phyloP scores from a whole-genome alignment of 2,797 vertebrate genomes.

The Glossophaga mutica region DNA sequence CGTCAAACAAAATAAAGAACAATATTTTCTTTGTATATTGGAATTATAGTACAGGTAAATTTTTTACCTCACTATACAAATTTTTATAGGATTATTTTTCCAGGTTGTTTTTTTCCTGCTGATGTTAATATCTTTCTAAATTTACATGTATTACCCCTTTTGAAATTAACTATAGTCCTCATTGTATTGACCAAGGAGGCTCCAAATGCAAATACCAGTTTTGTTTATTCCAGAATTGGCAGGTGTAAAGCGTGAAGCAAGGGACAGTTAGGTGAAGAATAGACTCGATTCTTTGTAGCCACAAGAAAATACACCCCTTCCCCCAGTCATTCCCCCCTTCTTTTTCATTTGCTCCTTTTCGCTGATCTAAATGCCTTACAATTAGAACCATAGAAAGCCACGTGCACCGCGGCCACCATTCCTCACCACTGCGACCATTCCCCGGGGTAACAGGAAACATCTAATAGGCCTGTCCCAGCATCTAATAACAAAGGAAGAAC shows the following conservation, averaged over 20 bases:
- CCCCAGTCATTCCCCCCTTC: not conserved
- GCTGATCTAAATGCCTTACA: not conserved
- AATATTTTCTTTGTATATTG: not conserved
- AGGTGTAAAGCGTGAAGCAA: conserved; percentile 61
- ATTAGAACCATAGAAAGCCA: conserved; percentile 13
- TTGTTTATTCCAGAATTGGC: conserved; percentile 46
- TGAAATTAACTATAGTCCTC: conserved; percentile 61
- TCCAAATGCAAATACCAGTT: conserved; percentile 41
- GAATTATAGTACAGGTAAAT: not conserved
- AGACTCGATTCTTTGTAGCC: conserved; percentile 54
- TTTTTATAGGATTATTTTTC: conserved; percentile 15
- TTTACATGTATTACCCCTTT: not conserved
- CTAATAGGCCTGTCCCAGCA: conserved; percentile 42
- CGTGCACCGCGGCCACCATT: not conserved
- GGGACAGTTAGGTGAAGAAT: conserved; percentile 66
- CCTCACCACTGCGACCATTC: not conserved
- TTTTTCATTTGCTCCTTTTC: conserved; percentile 32
- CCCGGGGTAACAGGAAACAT: conserved; percentile 33
- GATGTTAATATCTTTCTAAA: not conserved
- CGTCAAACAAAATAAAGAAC: not conserved
- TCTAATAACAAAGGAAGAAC: conserved; percentile 64
- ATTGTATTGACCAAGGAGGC: not conserved
- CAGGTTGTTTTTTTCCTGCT: not conserved
- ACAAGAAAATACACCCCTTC: not conserved
- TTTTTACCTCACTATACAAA: not conserved